A percentile compares a stretch with the other conserved stretches of the same genome.
These are phyloP conservation scores for Columba livia DNA, from an alignment of 2,113 vertebrate species.

Conservation along the genomic window DNA sequence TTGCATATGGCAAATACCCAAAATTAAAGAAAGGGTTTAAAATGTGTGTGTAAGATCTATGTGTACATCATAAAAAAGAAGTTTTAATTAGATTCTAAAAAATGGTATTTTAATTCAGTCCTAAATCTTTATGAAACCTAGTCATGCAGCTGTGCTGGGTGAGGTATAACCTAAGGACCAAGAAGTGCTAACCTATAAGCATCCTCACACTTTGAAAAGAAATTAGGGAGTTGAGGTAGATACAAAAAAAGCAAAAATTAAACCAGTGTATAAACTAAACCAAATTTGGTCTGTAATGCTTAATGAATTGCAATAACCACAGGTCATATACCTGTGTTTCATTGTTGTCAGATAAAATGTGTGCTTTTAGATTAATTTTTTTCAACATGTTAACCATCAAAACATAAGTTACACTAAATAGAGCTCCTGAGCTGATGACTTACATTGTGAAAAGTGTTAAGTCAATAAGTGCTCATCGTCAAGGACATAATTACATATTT, in stretches of 20 bases:
- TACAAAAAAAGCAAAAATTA: neutral
- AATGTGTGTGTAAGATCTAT: neutral
- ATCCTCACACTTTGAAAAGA: neutral
- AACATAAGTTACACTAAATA: neutral
- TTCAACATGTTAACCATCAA: neutral
- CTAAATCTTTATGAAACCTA: neutral
- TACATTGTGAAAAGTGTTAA: neutral
- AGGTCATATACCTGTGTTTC: neutral
- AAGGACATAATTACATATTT: neutral
- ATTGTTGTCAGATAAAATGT: neutral
- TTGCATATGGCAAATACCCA: neutral
- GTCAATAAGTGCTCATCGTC: neutral
- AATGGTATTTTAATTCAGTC: neutral
- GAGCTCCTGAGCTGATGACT: neutral
- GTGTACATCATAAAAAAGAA: neutral
- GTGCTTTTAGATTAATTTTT: neutral
- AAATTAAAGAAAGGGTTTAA: neutral
- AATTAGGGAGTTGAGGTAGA: neutral
- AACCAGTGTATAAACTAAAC: neutral
- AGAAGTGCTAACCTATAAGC: neutral
- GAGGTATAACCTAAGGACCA: neutral
- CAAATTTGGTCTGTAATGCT: neutral
- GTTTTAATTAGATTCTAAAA: neutral
- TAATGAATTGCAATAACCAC: neutral
- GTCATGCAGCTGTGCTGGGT: neutral